phyloP scores from a whole-genome alignment of 2,113 vertebrate genomes.

The Cranoglanis bouderius region DNA sequence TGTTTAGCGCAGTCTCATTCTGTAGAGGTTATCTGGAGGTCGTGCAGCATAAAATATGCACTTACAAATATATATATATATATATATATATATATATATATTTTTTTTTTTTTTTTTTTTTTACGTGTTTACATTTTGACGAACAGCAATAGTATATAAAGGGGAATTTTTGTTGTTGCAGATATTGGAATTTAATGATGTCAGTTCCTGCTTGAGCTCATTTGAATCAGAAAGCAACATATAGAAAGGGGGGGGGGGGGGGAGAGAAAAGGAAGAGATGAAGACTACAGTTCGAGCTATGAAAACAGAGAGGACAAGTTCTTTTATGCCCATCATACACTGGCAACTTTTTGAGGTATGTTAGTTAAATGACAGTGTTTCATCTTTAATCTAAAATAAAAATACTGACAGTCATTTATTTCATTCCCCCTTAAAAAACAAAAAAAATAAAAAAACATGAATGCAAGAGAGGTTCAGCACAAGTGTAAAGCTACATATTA shows the following conservation, averaged over 20 bases:
- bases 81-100: too few species aligned
- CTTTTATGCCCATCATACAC: neutral
- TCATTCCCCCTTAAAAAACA: neutral
- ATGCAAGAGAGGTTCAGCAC: neutral
- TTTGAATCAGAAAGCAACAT: neutral
- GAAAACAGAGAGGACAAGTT: neutral
- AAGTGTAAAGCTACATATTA: neutral
- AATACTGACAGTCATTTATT: neutral
- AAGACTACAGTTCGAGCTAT: neutral
- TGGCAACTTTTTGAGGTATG: neutral
- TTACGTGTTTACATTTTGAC: too few species aligned
- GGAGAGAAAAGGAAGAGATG: neutral
- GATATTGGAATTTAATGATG: neutral
- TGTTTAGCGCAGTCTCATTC: neutral
- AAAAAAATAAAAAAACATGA: neutral
- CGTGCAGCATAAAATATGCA: neutral
- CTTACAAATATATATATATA: neutral
- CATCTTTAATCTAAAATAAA: neutral
- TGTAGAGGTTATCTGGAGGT: neutral
- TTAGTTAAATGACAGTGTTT: neutral
- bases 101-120: too few species aligned
- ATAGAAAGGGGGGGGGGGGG: too few species aligned
- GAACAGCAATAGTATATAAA: neutral
- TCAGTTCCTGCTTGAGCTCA: neutral
- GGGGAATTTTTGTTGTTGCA: neutral